Evolutionary conservation across 2,888 invertebrate genomes (phyloP), one percentile per base, ranked within the genome.

Genomic region (Stratiomys singularior): DNA sequence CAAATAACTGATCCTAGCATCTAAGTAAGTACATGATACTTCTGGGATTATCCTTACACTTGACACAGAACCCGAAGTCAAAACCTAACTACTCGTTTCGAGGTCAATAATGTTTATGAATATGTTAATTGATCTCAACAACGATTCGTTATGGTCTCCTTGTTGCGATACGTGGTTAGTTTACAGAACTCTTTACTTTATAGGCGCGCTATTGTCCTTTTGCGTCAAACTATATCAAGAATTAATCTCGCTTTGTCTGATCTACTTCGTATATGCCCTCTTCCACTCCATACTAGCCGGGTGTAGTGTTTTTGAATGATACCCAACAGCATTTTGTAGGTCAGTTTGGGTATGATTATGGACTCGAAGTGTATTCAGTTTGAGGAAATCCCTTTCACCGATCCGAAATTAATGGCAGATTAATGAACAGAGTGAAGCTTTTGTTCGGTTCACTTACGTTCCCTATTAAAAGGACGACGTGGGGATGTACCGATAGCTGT

Each of bases 351-450:
- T 18, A 66, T 28, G 72, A 28, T 58, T 74, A 74, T 74, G 58
- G 25, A 23, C 37, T 37, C 1, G 60, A 18, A 58, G 30, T 58
- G 58, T 76, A 66, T 64, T 76, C 64, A 63, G 30, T 46, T 15
- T 13, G 23, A 18, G 52, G 47, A 76, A 44, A 64, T 76, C 76
- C 60, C 25, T 76, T 76, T 76, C 76, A 76, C 64, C 76, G 66
- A 58, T 76, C 69, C 66, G 47, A 60, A 76, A 76, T 76, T 76
- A 76, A 76, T 76, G 76, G 66, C 23, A 76, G 66, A 76, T 66
- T 76, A 76, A 76, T 76, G 76, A 76, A 76, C 76, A 76, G 30
- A 69, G 46, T 30, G 30, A 44, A 47, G 69, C 28, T 69, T 27
- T 28, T 69, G 46, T 69, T 46, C 27, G 69, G 74, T 74, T 74